These are phyloP conservation scores for Phalera bucephala DNA, from an alignment of 2,888 invertebrate species.

Conservation along the genomic window DNA sequence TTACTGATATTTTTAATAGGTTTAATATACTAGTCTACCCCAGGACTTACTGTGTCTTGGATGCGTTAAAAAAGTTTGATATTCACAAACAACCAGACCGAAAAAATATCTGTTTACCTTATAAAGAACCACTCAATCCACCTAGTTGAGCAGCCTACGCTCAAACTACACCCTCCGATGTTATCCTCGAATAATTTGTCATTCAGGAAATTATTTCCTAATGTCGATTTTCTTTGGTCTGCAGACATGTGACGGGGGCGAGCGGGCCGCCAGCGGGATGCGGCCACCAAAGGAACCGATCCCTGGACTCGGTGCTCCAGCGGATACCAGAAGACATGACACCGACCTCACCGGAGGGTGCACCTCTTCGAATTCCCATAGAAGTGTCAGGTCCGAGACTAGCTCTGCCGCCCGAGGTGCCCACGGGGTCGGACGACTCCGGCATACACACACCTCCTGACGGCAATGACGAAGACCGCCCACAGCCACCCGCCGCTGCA, in stretches of 20 bases:
- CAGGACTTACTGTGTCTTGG: too few relatives aligned
- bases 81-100: too few relatives aligned
- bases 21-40: too few relatives aligned
- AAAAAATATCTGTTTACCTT: too few relatives aligned
- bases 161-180: too few relatives aligned
- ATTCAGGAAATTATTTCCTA: conserved; percentile 13
- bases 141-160: too few relatives aligned
- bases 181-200: conserved; percentile 21
- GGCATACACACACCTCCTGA: conserved; percentile 84
- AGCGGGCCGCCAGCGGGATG: conserved; percentile 79
- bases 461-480: conserved; percentile 78
- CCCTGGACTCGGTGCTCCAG: conserved; percentile 94
- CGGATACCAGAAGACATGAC: conserved; percentile 93
- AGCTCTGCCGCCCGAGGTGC: conserved; percentile 72
- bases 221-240: conserved; percentile 50
- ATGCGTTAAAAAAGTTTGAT: too few relatives aligned
- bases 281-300: conserved; percentile 93
- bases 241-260: conserved; percentile 74
- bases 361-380: conserved; percentile 62
- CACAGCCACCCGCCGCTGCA: conserved; percentile 70
- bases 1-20: too few relatives aligned
- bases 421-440: conserved; percentile 90
- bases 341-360: conserved; percentile 75
- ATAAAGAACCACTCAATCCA: too few relatives aligned
- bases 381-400: conserved; percentile 83